A percentile compares a stretch with the other conserved stretches of the same genome.
These are phyloP conservation scores for Coelogynopora nodosa DNA, from an alignment of 2,888 invertebrate species.

Conservation along the genomic window DNA sequence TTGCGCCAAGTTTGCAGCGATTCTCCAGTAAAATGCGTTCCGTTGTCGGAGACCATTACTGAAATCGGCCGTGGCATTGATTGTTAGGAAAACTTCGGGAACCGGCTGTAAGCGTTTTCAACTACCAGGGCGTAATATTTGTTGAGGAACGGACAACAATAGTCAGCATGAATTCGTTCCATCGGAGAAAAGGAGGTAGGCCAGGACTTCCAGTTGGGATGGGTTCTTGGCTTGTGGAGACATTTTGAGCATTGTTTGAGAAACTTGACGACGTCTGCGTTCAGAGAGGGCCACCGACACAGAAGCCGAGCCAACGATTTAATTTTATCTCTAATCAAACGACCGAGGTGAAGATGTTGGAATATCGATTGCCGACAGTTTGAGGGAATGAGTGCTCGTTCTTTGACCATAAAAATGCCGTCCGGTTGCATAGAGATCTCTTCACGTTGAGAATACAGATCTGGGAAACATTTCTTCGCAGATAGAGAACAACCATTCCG, in stretches of 20 bases:
- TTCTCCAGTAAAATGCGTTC: constrained; percentile 26
- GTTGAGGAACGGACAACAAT: background rate
- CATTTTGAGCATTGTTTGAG: background rate
- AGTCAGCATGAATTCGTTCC: background rate
- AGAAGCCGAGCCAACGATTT: background rate
- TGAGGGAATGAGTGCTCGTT: background rate
- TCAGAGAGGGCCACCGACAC: background rate
- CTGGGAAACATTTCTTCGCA: background rate
- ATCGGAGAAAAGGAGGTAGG: background rate
- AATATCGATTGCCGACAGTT: background rate
- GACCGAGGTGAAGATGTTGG: background rate
- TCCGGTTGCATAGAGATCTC: background rate
- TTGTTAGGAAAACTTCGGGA: constrained; percentile 29
- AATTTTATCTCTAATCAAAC: background rate
- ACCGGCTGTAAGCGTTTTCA: background rate
- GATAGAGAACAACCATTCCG: background rate
- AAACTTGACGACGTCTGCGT: background rate
- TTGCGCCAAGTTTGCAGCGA: background rate
- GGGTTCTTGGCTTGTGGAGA: background rate
- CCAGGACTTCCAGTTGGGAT: background rate
- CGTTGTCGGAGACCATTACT: constrained; percentile 28
- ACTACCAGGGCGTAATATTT: background rate
- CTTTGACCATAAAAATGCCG: background rate
- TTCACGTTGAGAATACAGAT: background rate
- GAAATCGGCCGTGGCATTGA: constrained; percentile 1